Evolutionary conservation across 2,888 invertebrate genomes (phyloP).

Genomic region (Tipula unca): DNA sequence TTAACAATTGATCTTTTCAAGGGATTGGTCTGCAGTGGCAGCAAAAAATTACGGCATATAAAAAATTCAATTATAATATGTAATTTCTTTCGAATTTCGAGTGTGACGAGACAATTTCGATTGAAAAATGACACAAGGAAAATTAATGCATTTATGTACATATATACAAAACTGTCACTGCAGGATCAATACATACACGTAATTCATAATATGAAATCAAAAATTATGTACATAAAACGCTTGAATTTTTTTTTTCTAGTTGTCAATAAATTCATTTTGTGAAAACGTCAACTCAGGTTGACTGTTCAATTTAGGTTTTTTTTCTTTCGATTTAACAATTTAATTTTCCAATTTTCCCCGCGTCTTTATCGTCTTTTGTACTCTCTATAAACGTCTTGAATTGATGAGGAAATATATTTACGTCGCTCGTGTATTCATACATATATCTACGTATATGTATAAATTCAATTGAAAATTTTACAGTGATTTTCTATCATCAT

Average conservation of each 20-base stretch:
- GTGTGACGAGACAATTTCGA: too few species aligned
- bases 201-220: not conserved
- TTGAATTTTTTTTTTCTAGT: not conserved
- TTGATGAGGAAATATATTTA: not conserved
- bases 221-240: not conserved
- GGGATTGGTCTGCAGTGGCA: too few species aligned
- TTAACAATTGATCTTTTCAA: too few species aligned
- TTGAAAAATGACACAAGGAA: too few species aligned
- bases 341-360: not conserved
- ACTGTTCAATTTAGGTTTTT: not conserved
- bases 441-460: not conserved
- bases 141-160: too few species aligned
- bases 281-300: not conserved
- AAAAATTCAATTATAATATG: too few species aligned
- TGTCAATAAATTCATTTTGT: not conserved
- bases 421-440: not conserved
- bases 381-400: not conserved
- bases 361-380: not conserved
- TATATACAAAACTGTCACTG: too few species aligned
- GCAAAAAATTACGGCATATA: too few species aligned
- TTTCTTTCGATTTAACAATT: not conserved
- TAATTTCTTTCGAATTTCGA: too few species aligned
- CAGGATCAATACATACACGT: not conserved
- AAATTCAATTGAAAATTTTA: not conserved
- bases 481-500: constrained; percentile 14